Evolutionary conservation across 2,797 vertebrate genomes (phyloP).

Genomic region (Melanotaenia pygmaea): DNA sequence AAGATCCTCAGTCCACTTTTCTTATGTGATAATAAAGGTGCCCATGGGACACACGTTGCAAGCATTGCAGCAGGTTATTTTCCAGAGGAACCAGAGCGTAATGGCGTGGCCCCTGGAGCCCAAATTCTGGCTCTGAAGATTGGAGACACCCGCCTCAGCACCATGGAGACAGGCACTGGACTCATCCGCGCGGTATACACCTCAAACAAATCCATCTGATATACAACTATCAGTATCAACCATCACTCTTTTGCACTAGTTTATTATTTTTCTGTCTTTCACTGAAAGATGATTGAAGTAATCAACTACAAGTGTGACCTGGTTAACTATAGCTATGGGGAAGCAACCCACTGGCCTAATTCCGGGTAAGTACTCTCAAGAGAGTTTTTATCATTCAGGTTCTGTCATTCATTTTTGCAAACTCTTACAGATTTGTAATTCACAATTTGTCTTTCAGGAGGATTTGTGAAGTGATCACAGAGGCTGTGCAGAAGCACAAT

Average conservation of each 20-base stretch:
- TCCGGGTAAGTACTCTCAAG: slow-evolving; percentile 87
- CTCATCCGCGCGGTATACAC: slow-evolving; percentile 92
- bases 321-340: slow-evolving; percentile 98
- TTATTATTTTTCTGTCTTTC: slow-evolving; percentile 23
- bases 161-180: slow-evolving; percentile 99
- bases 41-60: slow-evolving; percentile 97
- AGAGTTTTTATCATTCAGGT: neutral
- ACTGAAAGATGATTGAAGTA: slow-evolving; percentile 95
- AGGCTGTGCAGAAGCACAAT: slow-evolving; percentile 98
- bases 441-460: slow-evolving; percentile 82
- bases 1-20: slow-evolving; percentile 10
- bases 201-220: neutral
- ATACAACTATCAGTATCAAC: neutral
- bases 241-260: neutral
- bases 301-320: slow-evolving; percentile 99
- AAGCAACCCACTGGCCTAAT: slow-evolving; percentile 99
- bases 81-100: slow-evolving; percentile 94
- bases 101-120: slow-evolving; percentile 95
- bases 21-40: slow-evolving; percentile 80
- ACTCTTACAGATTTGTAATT: neutral
- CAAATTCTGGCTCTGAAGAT: slow-evolving; percentile 97
- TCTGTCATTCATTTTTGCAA: neutral
- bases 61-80: slow-evolving; percentile 98
- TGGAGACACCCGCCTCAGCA: slow-evolving; percentile 97
- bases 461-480: slow-evolving; percentile 97